Base-by-base conservation (phyloP, 2,888 invertebrate species). In the Cheilosia vulpina region DNA sequence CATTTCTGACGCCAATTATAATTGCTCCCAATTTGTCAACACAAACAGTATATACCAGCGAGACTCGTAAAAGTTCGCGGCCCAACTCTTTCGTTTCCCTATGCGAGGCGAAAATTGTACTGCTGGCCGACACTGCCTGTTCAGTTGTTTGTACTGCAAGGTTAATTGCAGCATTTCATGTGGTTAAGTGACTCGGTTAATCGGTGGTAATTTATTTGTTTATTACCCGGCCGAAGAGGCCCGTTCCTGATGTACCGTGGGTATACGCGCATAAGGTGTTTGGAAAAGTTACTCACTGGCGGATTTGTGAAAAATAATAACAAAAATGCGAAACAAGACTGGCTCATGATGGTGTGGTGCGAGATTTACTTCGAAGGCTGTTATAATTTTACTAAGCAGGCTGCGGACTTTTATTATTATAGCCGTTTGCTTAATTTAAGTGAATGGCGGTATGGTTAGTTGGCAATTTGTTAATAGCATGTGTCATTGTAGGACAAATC, bases 91-190 rank as follows among this genome's bases (percentile, higher is more conserved):
- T 84, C 58, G 84, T 80, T 84, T 84, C 19, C 13, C 34, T 3
- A 47, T 27, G 17, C 31, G 13, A 60, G 47, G 13, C 17, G 43
- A 52, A 71, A 62, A 62, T 62, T 53, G 21, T 52, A 24, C 5
- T 47, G 41, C 45, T 65, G 24, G 15, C 21, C 19, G 24, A 13
- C n/a, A 45, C 45, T 45, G 38, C 19, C 19, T n/a, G n/a, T 19
- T 34, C 34, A 4, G 21, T 58, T 62, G 62, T 41, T 69, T 41
- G 47, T 62, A 53, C 58, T 66, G 81, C 81, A 85, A 85, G 85
- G 85, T 85, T 81, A 85, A 85, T 85, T 85, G 52, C 81, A 41
- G 72, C 55, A 72, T 72, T 68, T 77, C 57, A 57, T 81, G 81
- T 72, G 68, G 76, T 60, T 81, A 77, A 85, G 72, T 81, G 81